Base-by-base conservation (phyloP, 1,140 invertebrate species). In the Agraylea sexmaculata region DNA sequence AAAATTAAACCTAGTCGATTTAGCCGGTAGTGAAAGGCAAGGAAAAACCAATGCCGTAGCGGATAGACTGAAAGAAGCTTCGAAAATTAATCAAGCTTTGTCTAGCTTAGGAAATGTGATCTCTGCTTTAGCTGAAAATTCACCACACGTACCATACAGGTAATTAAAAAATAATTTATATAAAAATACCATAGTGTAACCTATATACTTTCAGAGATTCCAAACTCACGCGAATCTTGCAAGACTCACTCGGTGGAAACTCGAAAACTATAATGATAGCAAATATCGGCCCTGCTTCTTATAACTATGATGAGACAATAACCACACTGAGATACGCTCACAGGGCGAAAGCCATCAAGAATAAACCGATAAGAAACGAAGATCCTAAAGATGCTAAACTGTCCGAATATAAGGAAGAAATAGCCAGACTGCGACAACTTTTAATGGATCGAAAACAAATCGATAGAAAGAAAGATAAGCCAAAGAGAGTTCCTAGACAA, bases 211-310 rank as follows among this genome's bases (percentile, higher is more conserved):
- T 0, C 55, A 71, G 91, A 58, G 90, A 95, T 60, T 93, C 88
- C 3, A 96, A 96, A 68, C 68, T 96, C 27, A 96, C 91, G 1
- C 69, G 91, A 33, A 69, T 95, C 21, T 66, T 96, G 32, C 89
- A 95, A 69, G 90, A 95, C 67, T 94, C 89, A 0, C 66, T 95
- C 8, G 91, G 91, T 45, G 91, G 91, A 7, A 96, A 96, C 70
- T 88, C 90, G 28, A 92, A 90, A 62, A 96, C 91, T 10, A 84
- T 95, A 22, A 96, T 96, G 91, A 87, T 96, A 19, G 91, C 92
- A 12, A 94, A 92, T 61, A 85, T 96, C 52, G 91, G 91, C 5
- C 92, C 92, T n/a, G 89, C 92, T 4, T 80, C 76, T 51, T 92
- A 88, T 64, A 96, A 96, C 65, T 93, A 87, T 62, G 93, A 96